Base-by-base conservation (phyloP, 2,113 vertebrate species). In the Passer domesticus region DNA sequence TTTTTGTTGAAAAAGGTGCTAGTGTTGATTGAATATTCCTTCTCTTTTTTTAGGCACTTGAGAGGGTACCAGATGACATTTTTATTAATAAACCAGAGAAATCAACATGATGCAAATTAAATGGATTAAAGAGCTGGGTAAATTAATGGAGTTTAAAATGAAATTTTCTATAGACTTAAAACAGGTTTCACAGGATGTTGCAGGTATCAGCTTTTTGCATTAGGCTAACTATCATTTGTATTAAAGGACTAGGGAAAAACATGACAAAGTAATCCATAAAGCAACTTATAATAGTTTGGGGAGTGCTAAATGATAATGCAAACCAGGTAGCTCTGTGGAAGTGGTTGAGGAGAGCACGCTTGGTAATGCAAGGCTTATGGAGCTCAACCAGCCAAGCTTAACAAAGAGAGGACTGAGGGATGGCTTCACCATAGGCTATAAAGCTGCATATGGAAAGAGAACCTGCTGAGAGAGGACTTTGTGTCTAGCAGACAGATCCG, bases 51-150 rank as follows among this genome's bases (percentile, higher is more conserved):
- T 66, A 95, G 72, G 63, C 64, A 43, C 35, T 85, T 90, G 46
- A 88, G 20, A 87, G 4, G 3, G 28, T 89, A 94, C 27, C 43
- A 66, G 62, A 41, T 77, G 59, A 91, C 75, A 63, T 80, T 95
- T 87, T 93, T 87, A 93, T 90, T 89, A 92, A 89, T 67, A 92
- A 81, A 67, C 63, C 66, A 35, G 35, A 76, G 83, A 91, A 94
- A 85, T n/a, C 66, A 94, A 62, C 46, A 91, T 9, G 49, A 55
- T 84, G 21, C 52, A 72, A 27, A 83, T 84, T 82, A 82, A 69
- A 82, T 55, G 50, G 46, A 58, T 89, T 81, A 22, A 82, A 92
- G 92, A 82, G 8, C 35, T 87, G 47, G 13, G 33, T 93, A 67
- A 90, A 92, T 78, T 31, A 74, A 74, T 43, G 47, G 35, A 80